phyloP scores from a whole-genome alignment of 2,797 vertebrate genomes.

The Phoxinus dragarum region DNA sequence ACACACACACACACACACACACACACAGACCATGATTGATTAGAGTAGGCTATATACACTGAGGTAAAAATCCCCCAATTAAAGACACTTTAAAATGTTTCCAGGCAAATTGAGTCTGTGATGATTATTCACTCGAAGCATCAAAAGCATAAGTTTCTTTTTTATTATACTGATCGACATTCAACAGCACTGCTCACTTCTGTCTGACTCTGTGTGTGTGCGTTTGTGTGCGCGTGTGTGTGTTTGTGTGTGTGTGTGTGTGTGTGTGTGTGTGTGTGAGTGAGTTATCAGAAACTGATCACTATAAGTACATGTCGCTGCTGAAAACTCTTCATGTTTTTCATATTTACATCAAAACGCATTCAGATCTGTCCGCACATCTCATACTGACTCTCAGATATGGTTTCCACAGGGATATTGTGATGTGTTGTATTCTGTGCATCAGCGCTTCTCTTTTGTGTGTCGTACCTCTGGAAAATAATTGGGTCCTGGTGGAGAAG shows the following conservation, averaged over 20 bases:
- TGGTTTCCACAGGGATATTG: too few relatives aligned
- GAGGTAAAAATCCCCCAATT: neutral
- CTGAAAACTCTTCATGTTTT: neutral
- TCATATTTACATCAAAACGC: neutral
- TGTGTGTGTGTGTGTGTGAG: neutral
- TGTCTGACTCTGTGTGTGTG: neutral
- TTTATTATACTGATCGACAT: neutral
- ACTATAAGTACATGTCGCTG: neutral
- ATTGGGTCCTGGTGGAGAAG: slow-evolving; percentile 53
- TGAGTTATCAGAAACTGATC: neutral
- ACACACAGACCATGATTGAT: neutral
- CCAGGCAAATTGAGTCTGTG: neutral
- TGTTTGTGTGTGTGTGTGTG: too few relatives aligned
- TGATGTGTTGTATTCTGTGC: neutral
- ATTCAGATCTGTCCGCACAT: neutral
- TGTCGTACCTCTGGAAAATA: slow-evolving; percentile 44
- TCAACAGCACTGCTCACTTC: too few relatives aligned
- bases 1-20: too few relatives aligned
- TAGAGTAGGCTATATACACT: neutral
- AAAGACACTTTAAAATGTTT: neutral
- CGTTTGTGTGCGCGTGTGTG: slow-evolving; percentile 2
- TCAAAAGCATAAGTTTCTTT: slow-evolving; percentile 47
- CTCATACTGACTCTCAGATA: neutral
- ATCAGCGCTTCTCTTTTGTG: neutral
- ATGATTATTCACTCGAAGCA: neutral